Evolutionary conservation across 53 echinoderm and acorn worm genomes (phyloP).

Genomic region (Actinopyga echinites): DNA sequence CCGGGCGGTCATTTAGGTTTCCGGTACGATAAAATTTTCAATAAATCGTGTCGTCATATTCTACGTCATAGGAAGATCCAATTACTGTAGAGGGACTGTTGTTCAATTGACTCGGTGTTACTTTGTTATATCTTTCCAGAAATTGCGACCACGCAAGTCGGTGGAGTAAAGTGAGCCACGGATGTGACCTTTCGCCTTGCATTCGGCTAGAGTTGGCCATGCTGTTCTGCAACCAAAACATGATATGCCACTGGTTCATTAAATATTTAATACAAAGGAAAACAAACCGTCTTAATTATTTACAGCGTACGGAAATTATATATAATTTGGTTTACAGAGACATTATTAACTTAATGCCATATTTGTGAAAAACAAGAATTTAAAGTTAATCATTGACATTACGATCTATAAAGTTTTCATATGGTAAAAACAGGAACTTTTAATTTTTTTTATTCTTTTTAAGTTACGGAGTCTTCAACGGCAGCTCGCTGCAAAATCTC

Average conservation of each 20-base stretch:
- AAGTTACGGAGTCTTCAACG: no score
- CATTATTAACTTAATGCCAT: no score
- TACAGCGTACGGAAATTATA: no score
- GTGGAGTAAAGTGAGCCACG: background rate
- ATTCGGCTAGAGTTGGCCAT: background rate
- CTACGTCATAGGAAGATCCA: slow-evolving; percentile 4
- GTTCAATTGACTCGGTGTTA: background rate
- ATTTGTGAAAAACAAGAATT: no score
- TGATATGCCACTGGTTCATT: background rate
- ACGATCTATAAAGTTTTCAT: no score
- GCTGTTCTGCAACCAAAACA: background rate
- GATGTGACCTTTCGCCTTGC: slow-evolving; percentile 1
- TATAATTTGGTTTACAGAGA: no score
- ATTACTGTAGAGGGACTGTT: background rate
- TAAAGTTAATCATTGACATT: no score
- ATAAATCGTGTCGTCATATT: slow-evolving; percentile 20
- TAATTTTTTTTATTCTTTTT: no score
- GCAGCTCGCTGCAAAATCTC: no score
- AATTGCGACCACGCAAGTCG: slow-evolving; percentile 4
- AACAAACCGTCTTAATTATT: no score
- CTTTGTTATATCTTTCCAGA: slow-evolving; percentile 13
- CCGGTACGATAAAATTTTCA: background rate
- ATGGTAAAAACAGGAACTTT: no score
- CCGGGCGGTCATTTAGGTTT: background rate
- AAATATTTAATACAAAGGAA: background rate